Evolutionary conservation across 2,113 vertebrate genomes (phyloP).

Genomic region (Osmerus eperlanus): DNA sequence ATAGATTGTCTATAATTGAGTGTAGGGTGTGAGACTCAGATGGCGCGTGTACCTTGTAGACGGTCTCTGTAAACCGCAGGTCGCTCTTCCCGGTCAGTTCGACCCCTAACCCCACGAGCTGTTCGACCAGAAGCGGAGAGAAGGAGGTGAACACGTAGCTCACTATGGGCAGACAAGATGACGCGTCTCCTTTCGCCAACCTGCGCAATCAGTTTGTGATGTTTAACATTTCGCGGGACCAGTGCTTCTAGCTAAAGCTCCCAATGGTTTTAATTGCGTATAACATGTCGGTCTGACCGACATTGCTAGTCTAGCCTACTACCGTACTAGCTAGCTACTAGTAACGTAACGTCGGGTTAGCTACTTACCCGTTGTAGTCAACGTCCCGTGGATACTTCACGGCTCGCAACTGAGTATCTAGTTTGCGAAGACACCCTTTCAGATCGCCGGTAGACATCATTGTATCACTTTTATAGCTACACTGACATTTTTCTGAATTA

Average conservation of each 20-base stretch:
- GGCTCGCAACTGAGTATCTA: slow-evolving; percentile 82
- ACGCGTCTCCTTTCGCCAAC: slow-evolving; percentile 84
- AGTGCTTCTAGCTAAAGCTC: too few species aligned
- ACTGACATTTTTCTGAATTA: too few species aligned
- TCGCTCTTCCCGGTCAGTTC: slow-evolving; percentile 89
- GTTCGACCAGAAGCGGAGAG: slow-evolving; percentile 81
- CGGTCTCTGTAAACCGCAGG: slow-evolving; percentile 82
- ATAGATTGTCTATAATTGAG: background rate
- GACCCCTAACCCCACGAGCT: slow-evolving; percentile 74
- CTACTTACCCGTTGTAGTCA: slow-evolving; percentile 81
- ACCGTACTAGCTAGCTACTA: background rate
- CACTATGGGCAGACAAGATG: slow-evolving; percentile 83
- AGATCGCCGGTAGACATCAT: slow-evolving; percentile 87
- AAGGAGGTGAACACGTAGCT: slow-evolving; percentile 86
- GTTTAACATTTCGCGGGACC: too few species aligned
- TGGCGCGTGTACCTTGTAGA: slow-evolving; percentile 84
- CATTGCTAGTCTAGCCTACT: too few species aligned
- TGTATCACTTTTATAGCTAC: background rate
- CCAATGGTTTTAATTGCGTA: too few species aligned
- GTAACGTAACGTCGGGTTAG: background rate
- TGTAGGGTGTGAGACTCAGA: too few species aligned
- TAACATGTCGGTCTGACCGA: too few species aligned
- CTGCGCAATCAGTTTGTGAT: slow-evolving; percentile 54
- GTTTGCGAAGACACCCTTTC: slow-evolving; percentile 82
- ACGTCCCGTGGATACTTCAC: slow-evolving; percentile 83